Percentiles rank a stretch among this genome's conserved stretches.
Evolutionary conservation across 2,113 vertebrate genomes (phyloP).

Genomic region (Amphilophus citrinellus): DNA sequence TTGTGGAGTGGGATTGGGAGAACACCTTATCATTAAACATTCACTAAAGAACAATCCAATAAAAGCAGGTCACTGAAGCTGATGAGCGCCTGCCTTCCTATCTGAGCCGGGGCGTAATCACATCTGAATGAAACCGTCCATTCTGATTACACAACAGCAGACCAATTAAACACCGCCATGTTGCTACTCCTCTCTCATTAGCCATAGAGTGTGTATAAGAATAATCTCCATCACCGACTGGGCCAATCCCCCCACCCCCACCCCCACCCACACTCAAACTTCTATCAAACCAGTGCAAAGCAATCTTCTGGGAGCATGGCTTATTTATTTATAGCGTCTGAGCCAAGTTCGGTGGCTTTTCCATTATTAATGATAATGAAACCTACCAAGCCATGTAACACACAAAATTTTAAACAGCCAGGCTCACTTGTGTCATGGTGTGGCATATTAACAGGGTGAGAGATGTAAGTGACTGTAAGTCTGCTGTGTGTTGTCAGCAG

Average conservation of each 20-base stretch:
- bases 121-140: slow-evolving; percentile 71
- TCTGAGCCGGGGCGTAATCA: slow-evolving; percentile 58
- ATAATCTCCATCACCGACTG: slow-evolving; percentile 27
- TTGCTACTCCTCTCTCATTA: slow-evolving; percentile 75
- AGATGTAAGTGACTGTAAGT: slow-evolving; percentile 50
- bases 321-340: slow-evolving; percentile 73
- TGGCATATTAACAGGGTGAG: slow-evolving; percentile 46
- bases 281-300: slow-evolving; percentile 47
- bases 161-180: slow-evolving; percentile 71
- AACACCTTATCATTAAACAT: slow-evolving; percentile 33
- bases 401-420: slow-evolving; percentile 45
- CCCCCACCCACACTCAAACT: slow-evolving; percentile 25
- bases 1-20: neutral
- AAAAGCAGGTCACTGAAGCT: slow-evolving; percentile 57
- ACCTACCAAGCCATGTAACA: slow-evolving; percentile 57
- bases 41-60: slow-evolving; percentile 67
- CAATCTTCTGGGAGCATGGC: slow-evolving; percentile 45
- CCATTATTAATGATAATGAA: slow-evolving; percentile 73
- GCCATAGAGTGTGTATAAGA: slow-evolving; percentile 32
- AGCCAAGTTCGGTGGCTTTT: slow-evolving; percentile 69
- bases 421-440: slow-evolving; percentile 48
- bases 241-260: slow-evolving; percentile 11
- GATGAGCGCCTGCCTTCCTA: slow-evolving; percentile 29
- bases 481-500: slow-evolving; percentile 29
- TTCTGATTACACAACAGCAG: slow-evolving; percentile 64